Base-by-base conservation (phyloP, 2,888 invertebrate genomes). In the Lepidonotus clava region DNA sequence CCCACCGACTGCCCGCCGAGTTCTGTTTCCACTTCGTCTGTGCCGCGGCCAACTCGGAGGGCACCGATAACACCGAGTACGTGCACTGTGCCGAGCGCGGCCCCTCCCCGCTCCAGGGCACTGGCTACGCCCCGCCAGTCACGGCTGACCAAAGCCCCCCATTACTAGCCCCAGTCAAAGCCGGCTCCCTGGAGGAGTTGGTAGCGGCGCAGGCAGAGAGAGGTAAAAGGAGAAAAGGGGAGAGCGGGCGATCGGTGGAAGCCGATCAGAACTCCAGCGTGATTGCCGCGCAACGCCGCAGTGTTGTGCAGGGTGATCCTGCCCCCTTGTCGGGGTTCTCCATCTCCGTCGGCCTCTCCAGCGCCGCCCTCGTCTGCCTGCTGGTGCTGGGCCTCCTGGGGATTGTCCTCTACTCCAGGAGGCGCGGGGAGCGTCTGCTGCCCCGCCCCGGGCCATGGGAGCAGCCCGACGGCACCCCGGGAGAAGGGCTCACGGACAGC, bases 1-100 rank as follows among this genome's bases (percentile, higher is more conserved):
- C 28, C 1, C 24, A n/a, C 18, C 34, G 53, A 2, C 18, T 14
- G 32, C 83, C 83, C 11, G 6, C 28, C 28, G 56, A 83, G n/a
- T 83, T 34, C 56, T 83, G 83, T 36, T 51, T 83, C 53, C 41
- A 56, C 36, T 83, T 83, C 32, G 51, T 83, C 21, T 83, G 83
- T 34, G 38, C 51, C 4, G 83, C 83, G n/a, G 24, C 14, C 53
- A 83, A 83, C 34, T 56, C 83, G n/a, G 83, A 51, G 36, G 83
- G 83, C 14, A 28, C 28, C 21, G 83, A 83, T 32, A 14, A 36
- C 56, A 80, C 80, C 28, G 80, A 80, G 80, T 80, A 80, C 28
- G 80, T 80, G 6, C 80, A 80, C 28, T 80, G 80, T 46, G 71
- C 71, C 71, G 71, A 71, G 36, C 11, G 80, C 6, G 34, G 76